Base-by-base conservation (phyloP, 2,888 invertebrate species). In the Drosophila longiperda region DNA sequence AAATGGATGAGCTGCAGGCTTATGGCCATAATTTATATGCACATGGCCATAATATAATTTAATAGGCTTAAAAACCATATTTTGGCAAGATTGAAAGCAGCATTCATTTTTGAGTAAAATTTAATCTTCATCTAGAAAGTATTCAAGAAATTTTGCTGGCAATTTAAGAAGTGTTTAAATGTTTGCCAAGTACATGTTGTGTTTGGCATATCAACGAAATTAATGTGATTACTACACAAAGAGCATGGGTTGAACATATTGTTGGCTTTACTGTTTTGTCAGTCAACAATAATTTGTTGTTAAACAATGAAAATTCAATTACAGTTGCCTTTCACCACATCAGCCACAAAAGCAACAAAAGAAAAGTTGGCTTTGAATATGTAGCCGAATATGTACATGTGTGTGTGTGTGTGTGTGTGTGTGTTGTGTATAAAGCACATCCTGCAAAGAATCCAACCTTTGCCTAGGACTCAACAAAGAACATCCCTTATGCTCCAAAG, bases 231-330 rank as follows among this genome's bases (percentile, higher is more conserved):
- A 68, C 53, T 11, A 33, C 48, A 52, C 60, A 65, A 62, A 55
- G 59, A 59, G 33, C 65, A 59, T 63, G 57, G 70, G 61, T 45
- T 42, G 29, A 49, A 32, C 60, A 69, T 53, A 71, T 75, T 78
- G 71, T 78, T 67, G 66, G 36, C 73, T 50, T 59, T 45, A 33
- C 60, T 73, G 70, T 75, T 84, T 70, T 78, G 69, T 66, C 55
- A 78, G 80, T 52, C 83, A 86, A 86, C 82, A 81, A 87, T 75
- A 82, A 75, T 84, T 89, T 85, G 87, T 83, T 82, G 77, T 74
- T 79, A 79, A 87, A 89, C 84, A 89, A 84, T 74, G 78, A 66
- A 64, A 87, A 85, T 89, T 85, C 83, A 85, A 89, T 85, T 85
- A 85, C 79, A 72, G 76, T 77, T 77, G 63, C 78, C 60, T 66